Evolutionary conservation across 92 coral and sea anemone species (phyloP), one percentile per base, ranked within the genome.

Genomic region (Epizoanthus stellaris): DNA sequence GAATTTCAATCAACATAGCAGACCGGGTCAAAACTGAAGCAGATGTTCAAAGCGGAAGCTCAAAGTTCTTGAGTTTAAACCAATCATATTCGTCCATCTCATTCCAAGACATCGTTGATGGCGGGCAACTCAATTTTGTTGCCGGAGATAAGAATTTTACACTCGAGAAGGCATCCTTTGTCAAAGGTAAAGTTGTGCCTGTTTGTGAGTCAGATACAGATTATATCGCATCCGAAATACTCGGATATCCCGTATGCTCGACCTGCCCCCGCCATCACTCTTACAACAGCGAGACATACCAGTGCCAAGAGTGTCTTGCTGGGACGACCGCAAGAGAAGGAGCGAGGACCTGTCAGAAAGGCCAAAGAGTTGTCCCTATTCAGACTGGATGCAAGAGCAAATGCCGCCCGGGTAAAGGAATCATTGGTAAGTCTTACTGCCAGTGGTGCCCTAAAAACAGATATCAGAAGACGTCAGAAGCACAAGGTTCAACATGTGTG

Each of bases 381-480:
- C 53, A 60, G 25, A 10, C 56, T n/a, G 10, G 81, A 43, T 92
- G 95, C 47, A 69, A 65, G 9, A 91, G 66, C 36, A 75, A 82
- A 21, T 93, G 96, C 75, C 57, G 67, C 80, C 67, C 64, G 16
- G 96, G 96, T 8, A 93, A 85, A 77, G 91, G 30, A 36, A 19
- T 90, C 1, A 77, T 88, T 71, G 10, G 21, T 0, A 79, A 13
- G 5, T 68, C 92, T 52, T 73, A 86, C 81, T 93, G 96, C 16
- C 91, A 88, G 45, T 91, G 94, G 94, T 93, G 96, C 68, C 90
- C 91, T 0, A 61, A 34, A 7, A 70, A 91, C 54, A 87, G 86
- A 2, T 93, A 85, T 61, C 94, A 91, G 58, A 77, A 81, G 82
- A 58, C 80, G 10, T 65, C 92, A 21, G 80, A 87, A 6, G 85